Base-by-base conservation (phyloP, 37 sponge, comb jelly and placozoan species). In the Corticium candelabrum region DNA sequence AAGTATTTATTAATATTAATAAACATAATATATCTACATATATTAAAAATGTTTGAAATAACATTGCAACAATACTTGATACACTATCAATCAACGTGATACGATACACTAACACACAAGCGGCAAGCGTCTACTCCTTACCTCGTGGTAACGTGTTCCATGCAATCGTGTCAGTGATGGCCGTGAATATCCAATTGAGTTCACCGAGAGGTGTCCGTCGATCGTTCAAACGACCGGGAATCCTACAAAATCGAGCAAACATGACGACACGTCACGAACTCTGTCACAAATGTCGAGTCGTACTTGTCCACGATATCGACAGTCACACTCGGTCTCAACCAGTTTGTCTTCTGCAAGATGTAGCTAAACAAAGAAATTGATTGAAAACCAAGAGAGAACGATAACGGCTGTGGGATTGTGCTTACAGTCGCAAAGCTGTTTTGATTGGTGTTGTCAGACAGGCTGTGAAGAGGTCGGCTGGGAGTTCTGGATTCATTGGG, bases 141-240 rank as follows among this genome's bases (percentile, higher is more conserved):
- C 93, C 93, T 83, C 80, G 78, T 27, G 89, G 87, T 0, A 95
- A 86, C 1, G 84, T 85, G 68, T 92, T 92, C 99, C 99, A 99
- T 36, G 99, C 99, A 34, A 99, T 92, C n/a, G 99, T 99, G 84
- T 99, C 99, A 7, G 93, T 92, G 41, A 99, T 90, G 76, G 99
- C 99, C 37, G 95, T 94, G 57, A 94, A 94, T 3, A 99, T 91
- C 99, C 99, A 99, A 86, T 99, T 94, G 15, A 99, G 90, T 78
- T 99, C 99, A 41, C 99, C 99, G 38, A 94, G 77, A 5, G 89
- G 89, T 34, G 97, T 88, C 30, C 90, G 85, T 0, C 96, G 78
- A 39, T 96, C 96, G 40, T 81, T 89, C 56, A 96, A 68, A 43
- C 82, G 84, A 41, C 96, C 96, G 38, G 96, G 96, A 1, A 96